Base-by-base conservation (phyloP, 2,797 vertebrate species). In the Triplophysa yarkandensis region DNA sequence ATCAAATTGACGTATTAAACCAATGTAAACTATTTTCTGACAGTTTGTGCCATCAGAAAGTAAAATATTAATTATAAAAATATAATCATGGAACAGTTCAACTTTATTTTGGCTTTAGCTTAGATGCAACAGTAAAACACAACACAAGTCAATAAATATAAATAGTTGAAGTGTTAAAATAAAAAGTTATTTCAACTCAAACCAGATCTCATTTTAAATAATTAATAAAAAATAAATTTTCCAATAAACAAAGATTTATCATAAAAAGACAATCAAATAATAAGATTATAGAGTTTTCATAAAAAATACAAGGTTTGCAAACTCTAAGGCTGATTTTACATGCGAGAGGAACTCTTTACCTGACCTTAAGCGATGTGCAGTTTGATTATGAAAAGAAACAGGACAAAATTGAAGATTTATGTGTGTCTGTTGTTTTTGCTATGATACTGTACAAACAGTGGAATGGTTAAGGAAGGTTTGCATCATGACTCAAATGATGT, bases 351-450 rank as follows among this genome's bases (percentile, higher is more conserved):
- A 62, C 75, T 79, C 74, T 74, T 81, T 77, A 79, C 80, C 74
- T 64, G 84, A 81, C 34, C 43, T 79, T 77, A 84, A 85, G 79
- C 83, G 85, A 85, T 83, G 87, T 85, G 86, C 88, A 85, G 83
- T 86, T 83, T 72, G 78, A 86, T 83, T 82, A 78, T 82, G 85
- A 86, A 81, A 86, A 89, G 85, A 85, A 70, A 71, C 46, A 78
- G 19, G 8, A n/a, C n/a, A 46, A 19, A 48, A 32, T 14, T 73
- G 65, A 66, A 13, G 66, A 63, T 52, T 71, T 79, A 75, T 77
- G 76, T 87, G 83, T 79, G 85, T 86, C 83, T 87, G 81, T 86
- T 55, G 27, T 64, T 63, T 25, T 8, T 66, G 36, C 32, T 30
- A 66, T 48, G 58, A 28, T 55, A 57, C 46, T 57, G 57, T 68